Evolutionary conservation across 2,113 vertebrate species (phyloP).

Genomic region (Dendrocopos noguchii): DNA sequence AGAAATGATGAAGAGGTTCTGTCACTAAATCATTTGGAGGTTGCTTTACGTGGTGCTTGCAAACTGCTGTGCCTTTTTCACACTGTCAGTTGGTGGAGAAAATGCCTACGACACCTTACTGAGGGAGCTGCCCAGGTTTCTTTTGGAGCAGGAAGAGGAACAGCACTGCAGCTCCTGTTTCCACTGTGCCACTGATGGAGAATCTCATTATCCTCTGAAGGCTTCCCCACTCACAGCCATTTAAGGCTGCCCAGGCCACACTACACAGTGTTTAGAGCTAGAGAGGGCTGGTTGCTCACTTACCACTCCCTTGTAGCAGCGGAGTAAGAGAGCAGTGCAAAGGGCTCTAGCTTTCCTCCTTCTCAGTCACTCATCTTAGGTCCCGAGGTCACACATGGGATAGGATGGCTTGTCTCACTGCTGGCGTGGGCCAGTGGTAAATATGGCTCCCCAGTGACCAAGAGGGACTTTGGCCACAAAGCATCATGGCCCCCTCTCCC

Average conservation of each 20-base stretch:
- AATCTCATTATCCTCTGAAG: background rate
- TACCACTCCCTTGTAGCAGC: background rate
- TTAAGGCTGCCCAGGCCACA: background rate
- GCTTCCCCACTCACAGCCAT: background rate
- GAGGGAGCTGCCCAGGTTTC: background rate
- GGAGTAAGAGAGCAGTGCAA: background rate
- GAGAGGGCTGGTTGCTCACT: background rate
- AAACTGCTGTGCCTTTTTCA: background rate
- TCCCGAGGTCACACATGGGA: background rate
- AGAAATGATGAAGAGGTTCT: background rate
- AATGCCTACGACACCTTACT: background rate
- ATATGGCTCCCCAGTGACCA: background rate
- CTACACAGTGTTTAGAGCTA: background rate
- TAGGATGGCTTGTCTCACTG: background rate
- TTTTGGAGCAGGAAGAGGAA: background rate
- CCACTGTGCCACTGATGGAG: background rate
- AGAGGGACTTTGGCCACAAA: background rate
- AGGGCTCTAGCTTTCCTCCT: background rate
- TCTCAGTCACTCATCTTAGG: background rate
- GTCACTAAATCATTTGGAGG: background rate
- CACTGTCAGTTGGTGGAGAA: background rate
- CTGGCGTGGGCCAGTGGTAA: background rate
- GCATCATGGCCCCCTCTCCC: background rate
- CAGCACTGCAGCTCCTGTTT: background rate
- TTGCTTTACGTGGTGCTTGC: slow-evolving; percentile 8